These are phyloP conservation scores for Pristionchus maxplancki DNA, from an alignment of 2,888 invertebrate genomes.

Conservation along the genomic window DNA sequence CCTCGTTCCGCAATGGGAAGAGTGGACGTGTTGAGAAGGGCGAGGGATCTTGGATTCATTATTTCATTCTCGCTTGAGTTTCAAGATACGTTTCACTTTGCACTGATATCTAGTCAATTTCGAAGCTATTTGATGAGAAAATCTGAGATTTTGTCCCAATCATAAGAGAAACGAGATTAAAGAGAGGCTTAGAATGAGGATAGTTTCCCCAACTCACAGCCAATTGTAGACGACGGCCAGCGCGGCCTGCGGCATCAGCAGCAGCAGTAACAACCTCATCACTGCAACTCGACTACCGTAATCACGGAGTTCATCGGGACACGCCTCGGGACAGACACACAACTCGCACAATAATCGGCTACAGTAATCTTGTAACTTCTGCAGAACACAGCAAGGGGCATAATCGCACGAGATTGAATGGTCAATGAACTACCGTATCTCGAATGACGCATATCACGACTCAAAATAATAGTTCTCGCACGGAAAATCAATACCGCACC, in stretches of 20 bases:
- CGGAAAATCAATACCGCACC: background rate
- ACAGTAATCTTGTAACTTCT: background rate
- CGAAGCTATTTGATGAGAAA: background rate
- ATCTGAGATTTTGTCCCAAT: background rate
- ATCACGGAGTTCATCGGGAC: background rate
- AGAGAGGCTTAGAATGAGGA: no score
- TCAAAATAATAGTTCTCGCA: no score
- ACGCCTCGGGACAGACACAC: background rate
- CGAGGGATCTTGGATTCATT: conserved; percentile 32
- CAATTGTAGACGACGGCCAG: conserved; percentile 37
- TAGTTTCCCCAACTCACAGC: conserved; percentile 20
- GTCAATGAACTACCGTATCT: background rate
- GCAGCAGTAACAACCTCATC: conserved; percentile 33
- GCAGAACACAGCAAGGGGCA: no score
- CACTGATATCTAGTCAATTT: background rate
- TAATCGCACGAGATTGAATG: background rate
- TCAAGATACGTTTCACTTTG: background rate
- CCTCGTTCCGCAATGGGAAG: background rate
- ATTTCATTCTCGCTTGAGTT: background rate
- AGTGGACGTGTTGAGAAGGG: conserved; percentile 42
- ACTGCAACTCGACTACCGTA: conserved; percentile 3
- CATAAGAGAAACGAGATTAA: no score
- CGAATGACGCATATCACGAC: no score
- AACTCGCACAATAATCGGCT: background rate
- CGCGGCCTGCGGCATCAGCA: conserved; percentile 23